These are phyloP conservation scores for Bufotes viridis DNA, from an alignment of 2,797 vertebrate genomes.

Conservation along the genomic window DNA sequence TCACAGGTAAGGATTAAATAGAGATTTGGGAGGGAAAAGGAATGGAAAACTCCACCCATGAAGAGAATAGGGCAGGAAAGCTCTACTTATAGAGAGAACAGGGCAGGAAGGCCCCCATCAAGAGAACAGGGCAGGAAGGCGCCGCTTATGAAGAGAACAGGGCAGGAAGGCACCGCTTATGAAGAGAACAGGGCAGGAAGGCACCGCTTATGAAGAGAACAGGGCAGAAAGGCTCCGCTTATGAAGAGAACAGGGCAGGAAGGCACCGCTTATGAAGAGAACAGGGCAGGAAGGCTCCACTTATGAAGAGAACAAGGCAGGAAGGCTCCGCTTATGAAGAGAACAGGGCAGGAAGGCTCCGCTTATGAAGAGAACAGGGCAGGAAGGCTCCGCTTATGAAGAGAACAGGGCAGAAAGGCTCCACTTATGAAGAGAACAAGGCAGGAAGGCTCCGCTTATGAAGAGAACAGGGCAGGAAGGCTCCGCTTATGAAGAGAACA, in stretches of 20 bases:
- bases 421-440: background rate
- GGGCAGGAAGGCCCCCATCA: background rate
- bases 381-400: background rate
- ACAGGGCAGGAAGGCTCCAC: background rate
- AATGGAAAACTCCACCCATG: no score
- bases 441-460: background rate
- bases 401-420: background rate
- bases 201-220: background rate
- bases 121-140: background rate
- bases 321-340: no score
- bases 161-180: background rate
- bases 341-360: background rate
- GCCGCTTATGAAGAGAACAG: background rate
- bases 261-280: background rate
- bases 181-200: background rate
- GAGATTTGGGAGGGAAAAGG: no score
- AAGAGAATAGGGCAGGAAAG: background rate
- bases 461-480: background rate
- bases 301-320: background rate
- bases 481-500: background rate
- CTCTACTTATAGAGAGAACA: background rate
- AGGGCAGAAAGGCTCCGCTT: background rate
- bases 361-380: background rate
- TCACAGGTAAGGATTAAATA: background rate
- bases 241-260: background rate